These are phyloP conservation scores for Brachyopa scutellaris DNA, from an alignment of 2,888 invertebrate genomes.

Conservation along the genomic window DNA sequence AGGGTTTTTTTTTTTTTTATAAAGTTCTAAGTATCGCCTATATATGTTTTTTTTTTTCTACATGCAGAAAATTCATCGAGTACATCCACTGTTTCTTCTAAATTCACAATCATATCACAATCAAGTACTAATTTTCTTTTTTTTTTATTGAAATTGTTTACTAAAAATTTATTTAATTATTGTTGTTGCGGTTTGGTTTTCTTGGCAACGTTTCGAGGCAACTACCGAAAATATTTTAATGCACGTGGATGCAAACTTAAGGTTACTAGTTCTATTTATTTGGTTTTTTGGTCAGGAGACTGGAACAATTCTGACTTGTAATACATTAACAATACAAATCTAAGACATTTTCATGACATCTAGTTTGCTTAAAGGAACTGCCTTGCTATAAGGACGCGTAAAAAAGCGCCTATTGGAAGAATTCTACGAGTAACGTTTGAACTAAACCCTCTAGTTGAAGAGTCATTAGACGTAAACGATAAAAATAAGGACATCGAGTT, in stretches of 20 bases:
- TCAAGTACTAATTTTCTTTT: constrained; percentile 6
- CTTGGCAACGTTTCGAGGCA: background rate
- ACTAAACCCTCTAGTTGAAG: too few relatives aligned
- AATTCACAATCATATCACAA: constrained; percentile 45
- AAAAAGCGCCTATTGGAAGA: too few relatives aligned
- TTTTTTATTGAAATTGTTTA: background rate
- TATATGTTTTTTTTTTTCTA: background rate
- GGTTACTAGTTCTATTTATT: background rate
- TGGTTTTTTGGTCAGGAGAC: too few relatives aligned
- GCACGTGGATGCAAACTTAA: background rate
- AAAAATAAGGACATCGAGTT: too few relatives aligned
- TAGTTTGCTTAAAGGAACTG: too few relatives aligned
- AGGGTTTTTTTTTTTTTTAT: background rate
- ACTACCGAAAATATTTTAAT: background rate
- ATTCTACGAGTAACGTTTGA: too few relatives aligned
- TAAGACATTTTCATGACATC: too few relatives aligned
- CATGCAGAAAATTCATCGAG: too few relatives aligned
- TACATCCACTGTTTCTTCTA: background rate
- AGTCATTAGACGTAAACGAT: too few relatives aligned
- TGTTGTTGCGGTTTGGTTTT: background rate
- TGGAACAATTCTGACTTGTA: too few relatives aligned
- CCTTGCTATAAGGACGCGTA: too few relatives aligned
- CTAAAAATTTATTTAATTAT: background rate
- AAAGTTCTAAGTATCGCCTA: background rate
- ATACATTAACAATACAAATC: too few relatives aligned